Evolutionary conservation across 2,888 invertebrate genomes (phyloP).

Genomic region (Andrena trimmerana): DNA sequence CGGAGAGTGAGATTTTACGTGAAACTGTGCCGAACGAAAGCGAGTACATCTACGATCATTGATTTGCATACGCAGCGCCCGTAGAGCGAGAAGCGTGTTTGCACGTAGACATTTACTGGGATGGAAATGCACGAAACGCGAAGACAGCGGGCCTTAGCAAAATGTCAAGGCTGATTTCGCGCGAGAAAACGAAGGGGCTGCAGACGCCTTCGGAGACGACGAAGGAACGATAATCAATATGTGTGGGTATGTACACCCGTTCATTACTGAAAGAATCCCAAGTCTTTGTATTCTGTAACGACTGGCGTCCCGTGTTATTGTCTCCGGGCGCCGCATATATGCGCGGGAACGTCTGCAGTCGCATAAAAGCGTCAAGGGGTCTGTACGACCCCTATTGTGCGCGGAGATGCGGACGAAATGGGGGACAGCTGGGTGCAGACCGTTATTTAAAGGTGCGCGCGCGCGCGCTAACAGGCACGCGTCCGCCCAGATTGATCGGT

Average conservation of each 20-base stretch:
- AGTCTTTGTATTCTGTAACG: slow-evolving; percentile 24
- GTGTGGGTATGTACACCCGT: neutral
- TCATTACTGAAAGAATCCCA: slow-evolving; percentile 40
- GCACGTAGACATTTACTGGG: neutral
- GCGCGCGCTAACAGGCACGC: slow-evolving; percentile 12
- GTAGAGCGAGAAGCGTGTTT: neutral
- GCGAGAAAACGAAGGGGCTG: neutral
- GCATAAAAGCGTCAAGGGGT: slow-evolving; percentile 58
- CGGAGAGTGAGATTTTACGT: slow-evolving; percentile 21
- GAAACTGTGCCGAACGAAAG: slow-evolving; percentile 4
- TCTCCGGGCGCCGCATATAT: slow-evolving; percentile 35
- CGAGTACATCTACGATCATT: slow-evolving; percentile 11
- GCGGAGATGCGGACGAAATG: slow-evolving; percentile 56
- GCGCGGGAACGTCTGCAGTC: slow-evolving; percentile 46
- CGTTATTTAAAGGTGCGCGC: slow-evolving; percentile 73
- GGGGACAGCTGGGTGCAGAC: slow-evolving; percentile 78
- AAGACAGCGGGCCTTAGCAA: slow-evolving; percentile 8
- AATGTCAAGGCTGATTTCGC: slow-evolving; percentile 42
- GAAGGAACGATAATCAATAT: slow-evolving; percentile 18
- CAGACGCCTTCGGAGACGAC: neutral
- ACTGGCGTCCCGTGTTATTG: slow-evolving; percentile 43
- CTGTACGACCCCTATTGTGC: slow-evolving; percentile 76
- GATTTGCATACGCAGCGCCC: slow-evolving; percentile 29
- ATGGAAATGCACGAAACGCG: slow-evolving; percentile 17
- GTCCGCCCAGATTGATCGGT: slow-evolving; percentile 22